phyloP scores from a whole-genome alignment of 2,888 invertebrate species.

The Neria commutata region DNA sequence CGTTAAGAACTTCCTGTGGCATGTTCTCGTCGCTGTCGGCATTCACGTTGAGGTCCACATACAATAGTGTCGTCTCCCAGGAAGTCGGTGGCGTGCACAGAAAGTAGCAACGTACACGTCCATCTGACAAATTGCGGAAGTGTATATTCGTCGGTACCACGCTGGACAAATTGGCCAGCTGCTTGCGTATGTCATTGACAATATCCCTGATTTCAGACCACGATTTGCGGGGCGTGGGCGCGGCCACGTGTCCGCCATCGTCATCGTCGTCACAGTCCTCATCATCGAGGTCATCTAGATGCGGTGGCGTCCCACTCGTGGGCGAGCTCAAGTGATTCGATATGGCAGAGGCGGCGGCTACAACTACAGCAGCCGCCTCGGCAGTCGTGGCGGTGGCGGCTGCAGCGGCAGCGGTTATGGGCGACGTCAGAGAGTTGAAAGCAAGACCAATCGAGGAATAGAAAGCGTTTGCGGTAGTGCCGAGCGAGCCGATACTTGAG shows the following conservation, averaged over 20 bases:
- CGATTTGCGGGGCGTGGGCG: slow-evolving; percentile 62
- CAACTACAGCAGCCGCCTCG: slow-evolving; percentile 47
- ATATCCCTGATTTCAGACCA: slow-evolving; percentile 83
- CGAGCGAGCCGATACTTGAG: slow-evolving; percentile 51
- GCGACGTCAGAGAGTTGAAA: slow-evolving; percentile 54
- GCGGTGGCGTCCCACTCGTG: slow-evolving; percentile 54
- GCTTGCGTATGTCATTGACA: slow-evolving; percentile 80
- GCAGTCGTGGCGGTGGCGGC: slow-evolving; percentile 55
- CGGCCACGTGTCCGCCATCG: slow-evolving; percentile 47
- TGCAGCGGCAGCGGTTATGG: slow-evolving; percentile 54
- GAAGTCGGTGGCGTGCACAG: slow-evolving; percentile 85
- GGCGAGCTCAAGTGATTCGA: slow-evolving; percentile 56
- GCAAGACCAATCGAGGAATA: slow-evolving; percentile 56
- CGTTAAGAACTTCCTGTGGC: slow-evolving; percentile 31
- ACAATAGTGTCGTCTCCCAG: slow-evolving; percentile 88
- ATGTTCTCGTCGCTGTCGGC: slow-evolving; percentile 49
- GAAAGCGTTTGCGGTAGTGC: slow-evolving; percentile 54
- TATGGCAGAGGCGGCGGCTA: slow-evolving; percentile 53
- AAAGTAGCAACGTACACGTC: slow-evolving; percentile 86
- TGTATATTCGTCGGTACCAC: slow-evolving; percentile 84
- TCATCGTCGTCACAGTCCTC: slow-evolving; percentile 49
- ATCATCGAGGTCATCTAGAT: slow-evolving; percentile 44
- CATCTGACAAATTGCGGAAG: slow-evolving; percentile 79
- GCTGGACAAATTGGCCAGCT: slow-evolving; percentile 77
- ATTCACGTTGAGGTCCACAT: slow-evolving; percentile 78